Evolutionary conservation across 2,888 invertebrate species (phyloP), one percentile per base, ranked within the genome.

Genomic region (Branchipolynoe longqiensis): DNA sequence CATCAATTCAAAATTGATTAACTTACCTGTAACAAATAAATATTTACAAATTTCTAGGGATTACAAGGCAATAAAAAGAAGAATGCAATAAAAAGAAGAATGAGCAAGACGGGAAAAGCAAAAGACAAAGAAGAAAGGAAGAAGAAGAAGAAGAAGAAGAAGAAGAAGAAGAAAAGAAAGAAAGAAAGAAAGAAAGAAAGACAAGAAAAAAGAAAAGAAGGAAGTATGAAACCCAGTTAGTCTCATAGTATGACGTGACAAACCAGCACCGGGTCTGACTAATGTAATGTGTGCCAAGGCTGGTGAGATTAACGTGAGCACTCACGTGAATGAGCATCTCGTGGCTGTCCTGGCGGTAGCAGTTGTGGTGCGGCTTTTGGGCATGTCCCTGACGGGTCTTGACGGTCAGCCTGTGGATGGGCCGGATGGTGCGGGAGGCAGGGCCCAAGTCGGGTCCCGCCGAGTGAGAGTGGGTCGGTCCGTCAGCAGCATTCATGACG

Each of bases 281-380:
- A 12, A 48, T 12, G n/a, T 14, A 14, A 58, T 58, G 8, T 62
- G 22, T 62, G 6, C 31, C 4, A 62, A 62, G 33, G 2, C 18
- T 48, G 48, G 8, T 12, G 48, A 48, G 8, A 48, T 8, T 22
- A 69, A 2, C 0, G 14, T 4, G 0, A 69, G 18, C 0, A 18
- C 69, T 69, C 38, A 69, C 69, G n/a, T 69, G 69, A 4, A 69
- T 22, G 38, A 69, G 33, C 33, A 36, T 69, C 22, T 69, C 69
- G 22, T 69, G 69, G 22, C 2, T 36, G 1, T 69, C 69, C 4
- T 14, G 58, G 4, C 58, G 58, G 58, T 4, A 4, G n/a, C 58
- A 58, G 14, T 58, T 25, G n/a, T n/a, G 58, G 14, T 58, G 4
- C 22, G n/a, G 14, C 22, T 14, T 48, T n/a, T 18, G 14, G 12